Base-by-base conservation (phyloP, 2,113 vertebrate genomes). In the Stigmatopora argus region DNA sequence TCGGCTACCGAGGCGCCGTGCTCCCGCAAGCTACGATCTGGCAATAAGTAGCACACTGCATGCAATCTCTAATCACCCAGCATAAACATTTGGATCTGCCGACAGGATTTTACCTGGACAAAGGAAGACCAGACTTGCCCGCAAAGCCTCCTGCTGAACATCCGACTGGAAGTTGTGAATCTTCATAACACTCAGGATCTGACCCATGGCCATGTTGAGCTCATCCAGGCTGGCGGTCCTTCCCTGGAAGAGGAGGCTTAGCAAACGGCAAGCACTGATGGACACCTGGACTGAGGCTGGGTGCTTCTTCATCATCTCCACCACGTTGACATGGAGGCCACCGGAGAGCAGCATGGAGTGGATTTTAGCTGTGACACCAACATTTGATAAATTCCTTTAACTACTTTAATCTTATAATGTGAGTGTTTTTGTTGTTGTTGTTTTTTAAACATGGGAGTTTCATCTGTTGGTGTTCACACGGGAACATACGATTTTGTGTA, bases 281-380 rank as follows among this genome's bases (percentile, higher is more conserved):
- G 92, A 89, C 48, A 96, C 93, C 68, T 94, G 91, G 1, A 88
- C 86, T 8, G 85, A 94, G 47, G 78, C 13, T 0, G 74, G 48
- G 38, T 97, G 91, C 73, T 79, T 94, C 90, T 89, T 94, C 94
- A 99, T 95, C 85, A 96, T 92, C 41, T 96, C 93, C 77, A 96
- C 74, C 55, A 94, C 79, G 75, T 99, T 99, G 65, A 97, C 90
- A 51, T 97, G 94, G 71, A 98, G 93, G 66, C 96, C 96, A 69
- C 94, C 93, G 38, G 92, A 90, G 83, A 98, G 69, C 71, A 99
- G 89, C 68, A 86, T 88, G 52, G 87, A 90, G 57, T 90, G 89
- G 78, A 95, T 93, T 80, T 84, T 86, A 78, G 87, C 97, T 99
- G 74, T 7, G 87, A 79, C 26, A 62, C 8, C 12, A 62, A 51